Evolutionary conservation across 2,113 vertebrate species (phyloP), one percentile per base, ranked within the genome.

Genomic region (Dascyllus trimaculatus): DNA sequence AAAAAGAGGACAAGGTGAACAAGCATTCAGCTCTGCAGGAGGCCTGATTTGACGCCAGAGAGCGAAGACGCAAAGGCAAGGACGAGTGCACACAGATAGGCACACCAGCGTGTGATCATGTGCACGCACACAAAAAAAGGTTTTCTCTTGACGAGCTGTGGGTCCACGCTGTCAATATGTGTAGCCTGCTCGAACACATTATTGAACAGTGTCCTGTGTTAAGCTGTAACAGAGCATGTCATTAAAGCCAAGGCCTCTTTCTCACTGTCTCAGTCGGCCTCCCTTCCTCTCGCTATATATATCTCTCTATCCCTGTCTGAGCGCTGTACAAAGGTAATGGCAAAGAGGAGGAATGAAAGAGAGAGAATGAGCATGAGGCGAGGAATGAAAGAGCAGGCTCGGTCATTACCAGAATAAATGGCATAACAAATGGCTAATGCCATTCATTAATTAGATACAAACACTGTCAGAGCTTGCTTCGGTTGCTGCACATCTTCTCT

Each of bases 371-470:
- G 71, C 75, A 45, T 73, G 84, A 80, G 75, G 71, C 49, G 56
- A 84, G 76, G 77, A 84, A 84, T 85, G 76, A 89, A 87, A 75
- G 84, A 78, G 40, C 73, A 29, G 52, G 71, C 68, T 75, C 75
- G 75, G 88, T 86, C 89, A 79, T 91, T 92, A 90, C 71, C 74
- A 57, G 73, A 88, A 90, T 89, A 88, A 94, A 91, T 87, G 77
- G 86, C 85, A 88, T 90, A 78, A 90, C 92, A 88, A 94, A 89
- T 88, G 81, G 80, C 71, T 81, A 80, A 87, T 83, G 88, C 71
- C 53, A 60, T 83, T 92, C 86, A 92, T 93, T 92, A 93, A 90
- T 92, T 89, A 87, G 62, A 82, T 57, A 80, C 85, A 86, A 82
- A 91, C 84, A 84, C 74, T 70, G 82, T 78, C 64, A 38, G 74